Evolutionary conservation across 23 tunicate genomes (phyloP), one percentile per base, ranked within the genome.

Genomic region (Oikopleura albicans): DNA sequence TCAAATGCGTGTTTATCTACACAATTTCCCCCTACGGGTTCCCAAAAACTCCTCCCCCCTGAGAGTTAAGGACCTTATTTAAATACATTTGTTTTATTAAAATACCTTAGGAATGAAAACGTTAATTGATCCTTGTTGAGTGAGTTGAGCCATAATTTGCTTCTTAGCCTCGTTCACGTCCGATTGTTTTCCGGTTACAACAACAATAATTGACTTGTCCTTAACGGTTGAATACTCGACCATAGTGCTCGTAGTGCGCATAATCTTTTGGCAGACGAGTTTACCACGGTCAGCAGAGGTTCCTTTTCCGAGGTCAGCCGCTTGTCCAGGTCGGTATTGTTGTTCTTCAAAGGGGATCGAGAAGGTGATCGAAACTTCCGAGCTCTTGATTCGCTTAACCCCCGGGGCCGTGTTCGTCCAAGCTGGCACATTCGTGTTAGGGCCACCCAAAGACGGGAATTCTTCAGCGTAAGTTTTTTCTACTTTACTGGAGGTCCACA

Each of bases 271-370:
- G 31, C 4, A 31, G 28, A 22, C 79, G 79, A n/a, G 31, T 71
- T n/a, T 16, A 29, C 79, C 79, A 12, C 33, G 79, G 79, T 71
- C 79, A 27, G 79, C 79, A 71, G 79, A 27, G 34, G 79, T 71
- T 22, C 79, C 79, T n/a, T 71, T 71, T 16, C 79, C 79, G 33
- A 71, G 31, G 84, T 94, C 94, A 40, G 90, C 98, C 33, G 91
- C 96, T 84, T 90, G 88, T 41, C 84, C 56, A 40, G 91, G 91
- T 76, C 89, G 91, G 86, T 71, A 90, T 1, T 91, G 87, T 1
- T 96, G 90, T 85, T 95, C 99, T 85, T 95, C 99, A 90, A 88
- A 85, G 0, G 99, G 99, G 33, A 95, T 95, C 41, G 86, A 88
- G 66, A 95, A 95, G 84, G 92, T 90, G 75, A 33, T 76, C 4